These are phyloP conservation scores for Harpagifer antarcticus DNA, from an alignment of 2,797 vertebrate genomes.

Conservation along the genomic window DNA sequence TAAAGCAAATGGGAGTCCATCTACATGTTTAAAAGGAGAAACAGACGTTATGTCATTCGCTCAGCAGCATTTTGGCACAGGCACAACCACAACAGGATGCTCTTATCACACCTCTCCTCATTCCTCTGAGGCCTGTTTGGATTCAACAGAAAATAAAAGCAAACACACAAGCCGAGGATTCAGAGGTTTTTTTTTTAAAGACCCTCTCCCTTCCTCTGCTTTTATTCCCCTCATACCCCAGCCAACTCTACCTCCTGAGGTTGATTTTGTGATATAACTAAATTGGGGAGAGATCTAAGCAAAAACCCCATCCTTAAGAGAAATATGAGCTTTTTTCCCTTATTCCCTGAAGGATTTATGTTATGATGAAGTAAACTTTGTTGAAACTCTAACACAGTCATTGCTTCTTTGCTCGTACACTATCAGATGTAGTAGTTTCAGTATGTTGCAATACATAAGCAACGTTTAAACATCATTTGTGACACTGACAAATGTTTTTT, in stretches of 20 bases:
- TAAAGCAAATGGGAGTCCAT: slow-evolving; percentile 38
- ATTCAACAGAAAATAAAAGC: slow-evolving; percentile 39
- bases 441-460: not conserved
- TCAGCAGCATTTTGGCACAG: slow-evolving; percentile 52
- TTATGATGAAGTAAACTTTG: slow-evolving; percentile 6
- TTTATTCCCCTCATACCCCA: slow-evolving; percentile 15
- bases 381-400: not conserved
- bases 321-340: not conserved
- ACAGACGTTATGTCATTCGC: slow-evolving; percentile 61
- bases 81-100: slow-evolving; percentile 54
- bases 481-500: not conserved
- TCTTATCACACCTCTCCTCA: slow-evolving; percentile 63
- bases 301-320: not conserved
- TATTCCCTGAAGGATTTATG: slow-evolving; percentile 2
- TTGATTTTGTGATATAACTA: slow-evolving; percentile 2
- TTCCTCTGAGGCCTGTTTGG: slow-evolving; percentile 49
- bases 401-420: not conserved
- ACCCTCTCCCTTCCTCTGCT: not conserved
- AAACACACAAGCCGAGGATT: slow-evolving; percentile 24
- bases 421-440: too few species aligned
- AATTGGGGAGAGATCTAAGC: slow-evolving; percentile 12
- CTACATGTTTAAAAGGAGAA: slow-evolving; percentile 47
- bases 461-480: not conserved
- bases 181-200: not conserved
- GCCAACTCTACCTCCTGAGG: slow-evolving; percentile 17